Evolutionary conservation across 2,797 vertebrate genomes (phyloP).

Genomic region (Mycteria americana): DNA sequence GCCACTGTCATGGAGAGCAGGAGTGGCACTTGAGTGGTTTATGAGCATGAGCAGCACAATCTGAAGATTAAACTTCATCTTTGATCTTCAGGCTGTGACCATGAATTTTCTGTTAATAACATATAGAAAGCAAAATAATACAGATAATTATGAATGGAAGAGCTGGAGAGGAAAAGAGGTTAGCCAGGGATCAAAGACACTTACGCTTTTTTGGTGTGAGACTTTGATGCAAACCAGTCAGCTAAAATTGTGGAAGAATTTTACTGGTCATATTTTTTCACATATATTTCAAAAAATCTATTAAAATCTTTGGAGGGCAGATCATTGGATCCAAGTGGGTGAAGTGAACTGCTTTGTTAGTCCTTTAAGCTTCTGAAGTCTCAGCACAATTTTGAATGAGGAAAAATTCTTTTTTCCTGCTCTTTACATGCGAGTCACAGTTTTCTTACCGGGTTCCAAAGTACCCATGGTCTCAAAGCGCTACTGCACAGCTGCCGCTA

Average conservation of each 20-base stretch:
- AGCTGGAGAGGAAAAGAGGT: background rate
- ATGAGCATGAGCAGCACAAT: slow-evolving; percentile 8
- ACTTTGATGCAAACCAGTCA: background rate
- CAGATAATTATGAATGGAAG: background rate
- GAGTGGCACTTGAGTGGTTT: slow-evolving; percentile 13
- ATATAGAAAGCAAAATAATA: slow-evolving; percentile 20
- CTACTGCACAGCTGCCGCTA: slow-evolving; percentile 63
- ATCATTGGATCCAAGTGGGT: background rate
- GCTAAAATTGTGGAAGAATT: background rate
- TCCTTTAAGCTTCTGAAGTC: slow-evolving; percentile 48
- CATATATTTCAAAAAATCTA: background rate
- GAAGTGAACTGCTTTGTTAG: background rate
- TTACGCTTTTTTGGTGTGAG: background rate
- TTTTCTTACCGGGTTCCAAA: slow-evolving; percentile 59
- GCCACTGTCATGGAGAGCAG: background rate
- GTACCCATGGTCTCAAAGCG: slow-evolving; percentile 44
- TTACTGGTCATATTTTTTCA: background rate
- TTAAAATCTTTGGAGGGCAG: background rate
- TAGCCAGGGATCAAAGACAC: background rate
- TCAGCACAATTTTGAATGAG: slow-evolving; percentile 58
- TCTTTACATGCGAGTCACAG: slow-evolving; percentile 66
- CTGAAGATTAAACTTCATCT: slow-evolving; percentile 58
- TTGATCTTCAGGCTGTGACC: slow-evolving; percentile 34
- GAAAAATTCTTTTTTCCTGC: slow-evolving; percentile 12
- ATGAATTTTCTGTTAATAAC: slow-evolving; percentile 33